Base-by-base conservation (phyloP, 2,797 vertebrate genomes). In the Rhinatrema bivittatum region DNA sequence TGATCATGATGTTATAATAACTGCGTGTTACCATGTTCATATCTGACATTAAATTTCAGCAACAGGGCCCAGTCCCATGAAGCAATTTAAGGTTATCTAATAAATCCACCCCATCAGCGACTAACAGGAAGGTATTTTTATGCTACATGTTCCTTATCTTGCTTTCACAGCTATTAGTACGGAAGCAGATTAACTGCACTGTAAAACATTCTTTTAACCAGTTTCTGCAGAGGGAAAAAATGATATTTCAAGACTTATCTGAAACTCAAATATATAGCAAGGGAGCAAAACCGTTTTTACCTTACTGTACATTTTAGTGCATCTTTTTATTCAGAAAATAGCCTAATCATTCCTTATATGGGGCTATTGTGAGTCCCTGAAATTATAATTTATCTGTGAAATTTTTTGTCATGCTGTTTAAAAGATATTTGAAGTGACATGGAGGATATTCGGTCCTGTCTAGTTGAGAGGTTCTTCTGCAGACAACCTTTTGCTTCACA, bases 211-310 rank as follows among this genome's bases (percentile, higher is more conserved):
- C 50, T 53, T 72, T 69, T 47, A 58, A 67, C 40, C 39, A 59
- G 41, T 58, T 67, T 56, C 25, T 29, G 32, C 52, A 59, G 67
- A 73, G 81, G 82, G 72, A 72, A n/a, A 57, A 40, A 68, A 52
- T 70, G 66, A 65, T 72, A 77, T 76, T 76, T 78, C 50, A 56
- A 45, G 17, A 25, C 28, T 50, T 12, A 2, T 68, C 56, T 72
- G 50, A 72, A 59, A 70, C 43, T 38, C 64, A 32, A 10, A 53
- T 46, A 29, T 29, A 29, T 44, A 57, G 12, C 23, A 50, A 18
- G 32, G 19, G 60, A 25, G 17, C 16, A 56, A 53, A 58, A 60
- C 32, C 36, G 7, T 42, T 56, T 56, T 46, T 46, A 25, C 53
- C 62, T 51, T 60, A 27, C 22, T 43, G 28, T 40, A 42, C 1